A percentile compares a stretch with the other conserved stretches of the same genome.
Conservation (phyloP, 2,888 invertebrate genomes). For the Chalcosyrphus nemorum region DNA sequence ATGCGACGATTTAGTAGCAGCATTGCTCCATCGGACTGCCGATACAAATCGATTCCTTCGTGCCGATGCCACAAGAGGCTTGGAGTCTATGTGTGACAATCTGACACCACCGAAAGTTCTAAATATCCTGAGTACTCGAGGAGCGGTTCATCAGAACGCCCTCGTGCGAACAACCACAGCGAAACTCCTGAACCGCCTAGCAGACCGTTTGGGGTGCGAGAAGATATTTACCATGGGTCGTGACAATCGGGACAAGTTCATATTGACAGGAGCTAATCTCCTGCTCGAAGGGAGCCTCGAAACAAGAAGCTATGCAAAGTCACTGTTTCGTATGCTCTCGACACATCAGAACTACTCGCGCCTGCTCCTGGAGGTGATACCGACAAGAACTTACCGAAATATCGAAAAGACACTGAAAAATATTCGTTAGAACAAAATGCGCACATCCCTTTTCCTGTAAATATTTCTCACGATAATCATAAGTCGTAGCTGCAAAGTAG, state of each 20-base stretch:
- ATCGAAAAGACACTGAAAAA: constrained; percentile 89
- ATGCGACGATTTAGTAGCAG: constrained; percentile 91
- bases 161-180: constrained; percentile 93
- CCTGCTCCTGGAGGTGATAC: constrained; percentile 90
- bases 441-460: constrained; percentile 34
- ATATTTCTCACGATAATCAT: constrained; percentile 29
- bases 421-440: constrained; percentile 74
- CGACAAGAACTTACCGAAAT: constrained; percentile 89
- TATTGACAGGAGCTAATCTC: constrained; percentile 91
- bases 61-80: constrained; percentile 90
- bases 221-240: constrained; percentile 87
- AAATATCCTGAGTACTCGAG: constrained; percentile 86
- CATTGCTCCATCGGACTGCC: constrained; percentile 93
- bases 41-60: constrained; percentile 97
- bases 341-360: constrained; percentile 89
- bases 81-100: constrained; percentile 91
- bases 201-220: constrained; percentile 89
- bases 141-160: constrained; percentile 92
- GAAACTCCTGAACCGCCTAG: constrained; percentile 88
- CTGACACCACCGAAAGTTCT: constrained; percentile 87
- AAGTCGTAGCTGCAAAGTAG: neutral
- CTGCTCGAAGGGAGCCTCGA: constrained; percentile 93
- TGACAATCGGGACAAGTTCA: constrained; percentile 90
- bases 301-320: constrained; percentile 91
- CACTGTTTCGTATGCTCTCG: constrained; percentile 88